phyloP scores from a whole-genome alignment of 2,888 invertebrate species.

The Altica lythri region DNA sequence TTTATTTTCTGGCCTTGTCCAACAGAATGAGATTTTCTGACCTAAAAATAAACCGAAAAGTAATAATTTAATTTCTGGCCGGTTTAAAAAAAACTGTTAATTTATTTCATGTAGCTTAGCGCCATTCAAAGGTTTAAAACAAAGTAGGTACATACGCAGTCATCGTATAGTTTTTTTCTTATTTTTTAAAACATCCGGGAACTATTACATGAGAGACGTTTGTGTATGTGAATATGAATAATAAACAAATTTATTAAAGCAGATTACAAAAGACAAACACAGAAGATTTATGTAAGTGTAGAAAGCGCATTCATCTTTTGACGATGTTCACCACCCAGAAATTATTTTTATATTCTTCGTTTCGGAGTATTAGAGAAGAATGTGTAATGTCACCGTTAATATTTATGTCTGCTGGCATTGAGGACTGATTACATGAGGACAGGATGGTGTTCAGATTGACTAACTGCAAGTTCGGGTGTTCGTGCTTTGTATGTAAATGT shows the following conservation, averaged over 20 bases:
- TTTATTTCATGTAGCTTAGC: no score
- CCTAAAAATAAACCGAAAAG: no score
- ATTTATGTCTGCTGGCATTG: neutral
- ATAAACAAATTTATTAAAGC: constrained; percentile 2
- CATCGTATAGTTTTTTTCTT: no score
- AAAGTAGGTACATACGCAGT: no score
- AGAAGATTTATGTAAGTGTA: neutral
- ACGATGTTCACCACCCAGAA: neutral
- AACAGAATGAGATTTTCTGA: no score
- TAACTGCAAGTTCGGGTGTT: neutral
- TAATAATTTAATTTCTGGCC: no score
- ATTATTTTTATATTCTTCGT: neutral
- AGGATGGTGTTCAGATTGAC: neutral
- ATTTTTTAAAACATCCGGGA: neutral
- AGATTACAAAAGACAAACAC: constrained; percentile 1
- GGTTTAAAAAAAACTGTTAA: no score
- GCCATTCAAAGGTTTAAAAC: no score
- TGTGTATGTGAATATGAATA: neutral
- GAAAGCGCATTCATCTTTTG: neutral
- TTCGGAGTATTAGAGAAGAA: neutral
- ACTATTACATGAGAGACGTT: neutral
- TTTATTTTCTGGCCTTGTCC: no score
- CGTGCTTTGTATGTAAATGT: no score
- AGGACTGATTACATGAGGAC: no score
- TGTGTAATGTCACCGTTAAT: neutral